A percentile compares a stretch with the other conserved stretches of the same genome.
Conservation (phyloP, 2,113 vertebrate species). For the Dunckerocampus dactyliophorus region DNA sequence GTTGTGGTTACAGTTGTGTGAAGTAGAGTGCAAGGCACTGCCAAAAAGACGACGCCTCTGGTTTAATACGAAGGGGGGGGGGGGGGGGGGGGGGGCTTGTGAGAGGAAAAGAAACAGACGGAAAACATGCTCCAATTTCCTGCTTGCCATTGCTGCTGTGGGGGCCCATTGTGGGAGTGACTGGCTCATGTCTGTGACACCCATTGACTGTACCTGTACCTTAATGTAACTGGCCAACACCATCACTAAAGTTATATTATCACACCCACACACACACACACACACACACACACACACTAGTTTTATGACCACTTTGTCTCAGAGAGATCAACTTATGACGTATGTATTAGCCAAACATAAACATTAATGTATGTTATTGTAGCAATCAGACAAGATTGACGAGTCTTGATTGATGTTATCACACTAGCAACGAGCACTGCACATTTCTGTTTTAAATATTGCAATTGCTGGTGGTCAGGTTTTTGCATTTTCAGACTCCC, state of each 20-base stretch:
- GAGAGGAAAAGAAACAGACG: constrained; percentile 32
- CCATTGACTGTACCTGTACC: constrained; percentile 13
- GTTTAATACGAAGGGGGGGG: constrained; percentile 13
- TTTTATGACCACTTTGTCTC: constrained; percentile 6
- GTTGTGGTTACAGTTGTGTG: constrained; percentile 16
- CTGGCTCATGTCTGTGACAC: constrained; percentile 29
- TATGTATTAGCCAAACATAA: background rate
- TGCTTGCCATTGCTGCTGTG: constrained; percentile 59
- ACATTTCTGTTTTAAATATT: no score
- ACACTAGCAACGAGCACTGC: no score
- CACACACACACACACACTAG: constrained; percentile 8
- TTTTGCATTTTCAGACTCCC: no score
- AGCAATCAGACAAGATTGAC: background rate
- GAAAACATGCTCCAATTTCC: constrained; percentile 61
- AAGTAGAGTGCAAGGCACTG: constrained; percentile 18
- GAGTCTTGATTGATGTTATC: background rate
- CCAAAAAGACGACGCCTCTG: constrained; percentile 14
- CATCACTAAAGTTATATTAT: background rate
- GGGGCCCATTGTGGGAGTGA: constrained; percentile 46
- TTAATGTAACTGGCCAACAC: constrained; percentile 21
- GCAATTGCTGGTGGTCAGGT: no score
- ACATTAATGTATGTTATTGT: background rate
- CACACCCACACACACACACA: no score
- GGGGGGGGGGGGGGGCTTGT: constrained; percentile 2
- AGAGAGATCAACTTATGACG: background rate